Evolutionary conservation across 2,797 vertebrate species (phyloP).

Genomic region (Emydoidea blandingii): DNA sequence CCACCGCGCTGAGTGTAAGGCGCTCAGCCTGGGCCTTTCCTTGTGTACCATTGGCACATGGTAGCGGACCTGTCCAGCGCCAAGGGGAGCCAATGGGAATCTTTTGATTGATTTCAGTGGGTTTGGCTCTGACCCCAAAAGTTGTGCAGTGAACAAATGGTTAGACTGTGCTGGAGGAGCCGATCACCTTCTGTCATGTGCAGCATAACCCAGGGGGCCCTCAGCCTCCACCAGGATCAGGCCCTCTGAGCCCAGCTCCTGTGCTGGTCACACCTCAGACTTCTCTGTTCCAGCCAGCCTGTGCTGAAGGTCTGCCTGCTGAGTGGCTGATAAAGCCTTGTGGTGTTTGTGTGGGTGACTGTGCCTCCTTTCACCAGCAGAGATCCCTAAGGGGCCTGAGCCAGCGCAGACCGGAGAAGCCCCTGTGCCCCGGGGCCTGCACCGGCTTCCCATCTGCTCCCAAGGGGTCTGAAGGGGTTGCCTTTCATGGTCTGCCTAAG

Average conservation of each 20-base stretch:
- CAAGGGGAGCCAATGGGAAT: not conserved
- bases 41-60: no score
- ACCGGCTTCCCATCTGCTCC: slow-evolving; percentile 66
- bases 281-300: not conserved
- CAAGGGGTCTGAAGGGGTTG: slow-evolving; percentile 67
- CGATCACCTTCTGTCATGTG: not conserved
- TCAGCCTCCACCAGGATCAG: not conserved
- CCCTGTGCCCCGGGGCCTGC: slow-evolving; percentile 64
- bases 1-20: not conserved
- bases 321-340: slow-evolving; percentile 15
- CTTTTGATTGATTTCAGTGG: not conserved
- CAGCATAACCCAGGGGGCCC: not conserved
- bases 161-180: not conserved
- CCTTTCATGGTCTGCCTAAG: slow-evolving; percentile 10
- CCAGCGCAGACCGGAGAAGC: slow-evolving; percentile 12
- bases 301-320: slow-evolving; percentile 36
- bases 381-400: slow-evolving; percentile 11
- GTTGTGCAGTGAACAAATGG: not conserved
- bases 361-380: not conserved
- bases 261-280: slow-evolving; percentile 12
- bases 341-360: not conserved
- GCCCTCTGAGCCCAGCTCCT: not conserved
- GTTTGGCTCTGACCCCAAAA: not conserved
- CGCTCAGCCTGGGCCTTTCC: not conserved
- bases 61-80: not conserved